Evolutionary conservation across 2,888 invertebrate genomes (phyloP).

Genomic region (Sesia apiformis): DNA sequence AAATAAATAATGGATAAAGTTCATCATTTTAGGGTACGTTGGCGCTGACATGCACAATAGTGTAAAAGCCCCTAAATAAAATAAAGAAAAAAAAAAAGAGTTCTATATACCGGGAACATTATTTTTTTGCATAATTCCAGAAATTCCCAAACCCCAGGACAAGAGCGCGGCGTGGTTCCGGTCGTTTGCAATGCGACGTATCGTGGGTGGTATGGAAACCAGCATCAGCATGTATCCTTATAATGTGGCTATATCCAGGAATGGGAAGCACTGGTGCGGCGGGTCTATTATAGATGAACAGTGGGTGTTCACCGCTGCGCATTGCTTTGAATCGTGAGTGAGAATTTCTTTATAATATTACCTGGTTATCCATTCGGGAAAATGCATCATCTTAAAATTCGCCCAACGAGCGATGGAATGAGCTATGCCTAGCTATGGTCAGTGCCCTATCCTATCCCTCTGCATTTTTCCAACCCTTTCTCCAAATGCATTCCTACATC

Average conservation of each 20-base stretch:
- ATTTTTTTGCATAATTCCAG: not conserved
- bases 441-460: no score
- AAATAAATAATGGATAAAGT: no score
- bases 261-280: slow-evolving; percentile 60
- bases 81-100: no score
- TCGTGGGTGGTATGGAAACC: slow-evolving; percentile 64
- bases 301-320: slow-evolving; percentile 64
- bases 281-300: slow-evolving; percentile 66
- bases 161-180: slow-evolving; percentile 52
- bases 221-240: slow-evolving; percentile 62
- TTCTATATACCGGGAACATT: not conserved
- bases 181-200: slow-evolving; percentile 49
- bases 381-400: no score
- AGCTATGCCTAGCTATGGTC: no score
- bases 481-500: no score
- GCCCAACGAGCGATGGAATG: no score
- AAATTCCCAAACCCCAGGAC: slow-evolving; percentile 17
- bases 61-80: no score
- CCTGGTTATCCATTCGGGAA: no score
- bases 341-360: not conserved
- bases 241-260: slow-evolving; percentile 56
- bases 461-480: no score
- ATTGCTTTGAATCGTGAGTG: slow-evolving; percentile 57
- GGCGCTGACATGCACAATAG: no score
- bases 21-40: no score